These are phyloP conservation scores for Zaprionus bogoriensis DNA, from an alignment of 2,888 invertebrate genomes.

Conservation along the genomic window DNA sequence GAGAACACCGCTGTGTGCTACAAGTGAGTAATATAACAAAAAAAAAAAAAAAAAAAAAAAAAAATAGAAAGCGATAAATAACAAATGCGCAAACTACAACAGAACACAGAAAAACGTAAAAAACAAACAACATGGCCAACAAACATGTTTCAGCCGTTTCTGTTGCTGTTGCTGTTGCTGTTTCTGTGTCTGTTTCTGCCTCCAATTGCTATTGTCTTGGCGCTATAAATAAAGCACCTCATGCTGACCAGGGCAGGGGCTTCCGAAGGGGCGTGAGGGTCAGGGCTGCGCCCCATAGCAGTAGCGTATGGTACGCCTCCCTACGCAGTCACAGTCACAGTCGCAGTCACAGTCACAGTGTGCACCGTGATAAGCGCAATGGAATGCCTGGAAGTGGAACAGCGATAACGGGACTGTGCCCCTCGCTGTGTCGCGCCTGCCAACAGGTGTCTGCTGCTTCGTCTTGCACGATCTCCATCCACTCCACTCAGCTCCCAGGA, in stretches of 20 bases:
- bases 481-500: background rate
- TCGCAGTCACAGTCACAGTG: background rate
- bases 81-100: too few species aligned
- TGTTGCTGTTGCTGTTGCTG: background rate
- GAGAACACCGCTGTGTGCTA: background rate
- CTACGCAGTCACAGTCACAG: background rate
- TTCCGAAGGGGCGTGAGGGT: background rate
- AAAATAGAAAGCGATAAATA: too few species aligned
- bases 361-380: background rate
- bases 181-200: too few species aligned
- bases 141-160: background rate
- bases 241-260: background rate
- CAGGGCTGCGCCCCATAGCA: background rate
- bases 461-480: background rate
- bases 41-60: background rate
- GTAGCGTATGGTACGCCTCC: background rate
- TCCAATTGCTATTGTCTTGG: background rate
- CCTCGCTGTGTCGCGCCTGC: too few species aligned
- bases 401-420: background rate
- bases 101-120: background rate
- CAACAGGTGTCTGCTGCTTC: background rate
- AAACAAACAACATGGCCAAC: background rate
- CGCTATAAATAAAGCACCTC: background rate
- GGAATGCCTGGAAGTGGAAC: background rate
- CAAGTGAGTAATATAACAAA: conserved; percentile 28